These are phyloP conservation scores for Acrobasis suavella DNA, from an alignment of 2,888 invertebrate species.

Conservation along the genomic window DNA sequence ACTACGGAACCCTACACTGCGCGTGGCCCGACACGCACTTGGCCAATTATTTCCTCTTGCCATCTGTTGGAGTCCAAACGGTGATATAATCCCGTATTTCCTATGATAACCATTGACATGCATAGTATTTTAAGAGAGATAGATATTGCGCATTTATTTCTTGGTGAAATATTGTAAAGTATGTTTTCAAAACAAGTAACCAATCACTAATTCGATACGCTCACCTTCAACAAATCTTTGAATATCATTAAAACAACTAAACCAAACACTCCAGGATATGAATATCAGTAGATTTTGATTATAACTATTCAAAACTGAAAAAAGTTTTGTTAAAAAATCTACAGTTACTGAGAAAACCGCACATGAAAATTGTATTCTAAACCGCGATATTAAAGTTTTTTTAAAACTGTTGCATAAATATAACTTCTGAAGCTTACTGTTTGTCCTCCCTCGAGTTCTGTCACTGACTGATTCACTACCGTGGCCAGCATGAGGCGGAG, in stretches of 20 bases:
- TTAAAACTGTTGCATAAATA: background rate
- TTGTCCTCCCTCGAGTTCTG: slow-evolving; percentile 11
- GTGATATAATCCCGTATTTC: no score
- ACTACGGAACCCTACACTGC: no score
- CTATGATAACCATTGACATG: no score
- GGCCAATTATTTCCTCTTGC: no score
- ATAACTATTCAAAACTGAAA: background rate
- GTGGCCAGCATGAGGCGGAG: background rate
- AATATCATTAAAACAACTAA: background rate
- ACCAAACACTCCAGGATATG: background rate
- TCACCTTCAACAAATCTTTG: background rate
- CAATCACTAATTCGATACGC: background rate
- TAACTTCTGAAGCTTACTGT: background rate
- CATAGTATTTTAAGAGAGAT: no score
- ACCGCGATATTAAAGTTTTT: slow-evolving; percentile 8
- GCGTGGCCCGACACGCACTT: no score
- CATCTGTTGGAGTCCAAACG: no score
- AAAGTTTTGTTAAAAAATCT: background rate
- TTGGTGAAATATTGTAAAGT: background rate
- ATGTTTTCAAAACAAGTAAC: background rate
- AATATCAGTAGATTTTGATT: background rate
- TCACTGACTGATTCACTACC: slow-evolving; percentile 12
- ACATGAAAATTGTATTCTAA: background rate
- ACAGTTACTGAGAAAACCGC: background rate
- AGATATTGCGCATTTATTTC: background rate